phyloP scores from a whole-genome alignment of 2,797 vertebrate genomes.

The Anolis apletophallus region DNA sequence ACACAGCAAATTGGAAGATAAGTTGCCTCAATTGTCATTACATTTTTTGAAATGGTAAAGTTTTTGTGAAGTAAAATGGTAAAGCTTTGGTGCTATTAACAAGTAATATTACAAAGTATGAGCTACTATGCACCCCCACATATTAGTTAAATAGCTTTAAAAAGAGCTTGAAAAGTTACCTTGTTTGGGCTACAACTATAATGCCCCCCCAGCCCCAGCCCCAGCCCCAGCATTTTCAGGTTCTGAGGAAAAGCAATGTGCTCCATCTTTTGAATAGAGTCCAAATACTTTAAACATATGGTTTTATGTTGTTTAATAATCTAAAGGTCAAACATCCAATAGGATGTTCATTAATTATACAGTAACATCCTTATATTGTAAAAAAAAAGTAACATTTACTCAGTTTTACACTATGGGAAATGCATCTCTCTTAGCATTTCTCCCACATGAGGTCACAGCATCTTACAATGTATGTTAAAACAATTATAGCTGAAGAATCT shows the following conservation, averaged over 20 bases:
- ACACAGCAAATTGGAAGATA: neutral
- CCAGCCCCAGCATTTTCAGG: too few relatives aligned
- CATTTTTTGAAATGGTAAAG: slow-evolving; percentile 6
- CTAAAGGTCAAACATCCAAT: neutral
- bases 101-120: neutral
- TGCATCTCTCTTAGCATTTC: neutral
- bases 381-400: neutral
- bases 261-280: too few relatives aligned
- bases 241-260: too few relatives aligned
- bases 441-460: too few relatives aligned
- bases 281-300: neutral
- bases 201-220: too few relatives aligned
- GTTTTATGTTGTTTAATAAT: neutral
- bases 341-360: neutral
- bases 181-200: too few relatives aligned
- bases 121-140: neutral
- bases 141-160: neutral
- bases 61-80: slow-evolving; percentile 4
- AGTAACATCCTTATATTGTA: too few relatives aligned
- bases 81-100: neutral
- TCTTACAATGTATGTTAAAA: too few relatives aligned
- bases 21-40: slow-evolving; percentile 13
- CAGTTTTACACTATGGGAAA: neutral
- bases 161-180: neutral
- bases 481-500: too few relatives aligned